These are phyloP conservation scores for Mustela lutreola DNA, from an alignment of 2,113 vertebrate species.

Conservation along the genomic window DNA sequence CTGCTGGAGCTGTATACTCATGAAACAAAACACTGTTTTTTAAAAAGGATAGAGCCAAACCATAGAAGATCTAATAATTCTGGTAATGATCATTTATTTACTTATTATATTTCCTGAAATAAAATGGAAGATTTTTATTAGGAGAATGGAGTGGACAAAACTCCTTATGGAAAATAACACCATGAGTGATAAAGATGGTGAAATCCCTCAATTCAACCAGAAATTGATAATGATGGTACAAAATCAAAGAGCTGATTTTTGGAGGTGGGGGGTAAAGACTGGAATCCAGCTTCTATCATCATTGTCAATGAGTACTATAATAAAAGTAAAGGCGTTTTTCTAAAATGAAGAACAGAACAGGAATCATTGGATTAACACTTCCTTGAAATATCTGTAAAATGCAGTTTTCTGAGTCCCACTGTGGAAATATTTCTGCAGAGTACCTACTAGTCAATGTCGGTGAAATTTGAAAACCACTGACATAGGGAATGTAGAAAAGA, in stretches of 20 bases:
- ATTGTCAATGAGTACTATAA: too few relatives aligned
- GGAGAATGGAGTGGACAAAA: not conserved
- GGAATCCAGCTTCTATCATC: not conserved
- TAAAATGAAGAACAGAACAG: not conserved
- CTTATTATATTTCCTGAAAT: not conserved
- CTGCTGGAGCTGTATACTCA: not conserved
- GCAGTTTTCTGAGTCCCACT: not conserved
- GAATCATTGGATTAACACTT: not conserved
- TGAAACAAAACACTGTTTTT: not conserved
- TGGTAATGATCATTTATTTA: constrained; percentile 6
- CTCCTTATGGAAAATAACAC: not conserved
- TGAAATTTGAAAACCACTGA: not conserved
- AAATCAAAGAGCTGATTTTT: not conserved
- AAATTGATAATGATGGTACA: not conserved
- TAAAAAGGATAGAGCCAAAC: not conserved
- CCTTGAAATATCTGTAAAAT: not conserved
- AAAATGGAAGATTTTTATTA: not conserved
- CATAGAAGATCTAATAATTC: not conserved
- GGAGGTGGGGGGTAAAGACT: not conserved
- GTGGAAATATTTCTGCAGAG: not conserved
- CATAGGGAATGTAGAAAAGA: not conserved
- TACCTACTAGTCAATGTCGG: not conserved
- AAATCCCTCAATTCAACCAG: not conserved
- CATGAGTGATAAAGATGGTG: not conserved
- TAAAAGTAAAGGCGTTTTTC: not conserved